A percentile compares a stretch with the other conserved stretches of the same genome.
Evolutionary conservation across 2,888 invertebrate species (phyloP).

Genomic region (Eutolmus rufibarbis): DNA sequence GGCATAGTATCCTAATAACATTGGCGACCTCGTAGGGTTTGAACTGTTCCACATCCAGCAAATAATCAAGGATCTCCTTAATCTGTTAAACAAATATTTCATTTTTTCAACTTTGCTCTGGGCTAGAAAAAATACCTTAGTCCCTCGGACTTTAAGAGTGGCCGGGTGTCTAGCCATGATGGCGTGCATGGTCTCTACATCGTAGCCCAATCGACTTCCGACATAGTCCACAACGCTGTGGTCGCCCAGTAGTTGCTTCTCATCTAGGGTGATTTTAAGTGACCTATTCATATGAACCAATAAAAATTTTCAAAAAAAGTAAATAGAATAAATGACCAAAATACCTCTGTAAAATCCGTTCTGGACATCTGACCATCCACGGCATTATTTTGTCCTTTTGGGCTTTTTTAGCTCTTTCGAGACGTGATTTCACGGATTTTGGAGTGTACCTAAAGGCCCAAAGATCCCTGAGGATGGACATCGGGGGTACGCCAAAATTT

Average conservation of each 20-base stretch:
- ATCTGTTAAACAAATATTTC: constrained; percentile 59
- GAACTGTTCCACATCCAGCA: constrained; percentile 66
- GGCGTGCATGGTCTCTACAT: constrained; percentile 62
- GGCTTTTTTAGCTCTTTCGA: constrained; percentile 64
- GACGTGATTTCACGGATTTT: constrained; percentile 65
- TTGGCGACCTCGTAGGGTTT: constrained; percentile 65
- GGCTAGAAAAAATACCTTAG: constrained; percentile 62
- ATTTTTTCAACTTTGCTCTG: neutral
- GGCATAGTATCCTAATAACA: constrained; percentile 66
- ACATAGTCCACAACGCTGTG: constrained; percentile 66
- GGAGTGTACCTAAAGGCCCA: constrained; percentile 70
- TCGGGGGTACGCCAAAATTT: constrained; percentile 66
- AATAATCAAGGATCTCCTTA: constrained; percentile 68
- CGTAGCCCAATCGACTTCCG: constrained; percentile 65
- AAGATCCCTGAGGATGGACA: constrained; percentile 68
- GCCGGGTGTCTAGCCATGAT: constrained; percentile 66
- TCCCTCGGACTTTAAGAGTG: constrained; percentile 66
- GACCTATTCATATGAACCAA: constrained; percentile 61
- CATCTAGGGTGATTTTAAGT: constrained; percentile 56
- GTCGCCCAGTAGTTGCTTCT: constrained; percentile 65
- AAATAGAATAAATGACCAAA: neutral
- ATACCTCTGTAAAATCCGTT: constrained; percentile 67
- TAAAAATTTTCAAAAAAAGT: neutral
- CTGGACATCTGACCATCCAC: constrained; percentile 73
- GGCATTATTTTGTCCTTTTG: constrained; percentile 68